Base-by-base conservation (phyloP, 2,113 vertebrate species). In the Anthoscopus minutus region DNA sequence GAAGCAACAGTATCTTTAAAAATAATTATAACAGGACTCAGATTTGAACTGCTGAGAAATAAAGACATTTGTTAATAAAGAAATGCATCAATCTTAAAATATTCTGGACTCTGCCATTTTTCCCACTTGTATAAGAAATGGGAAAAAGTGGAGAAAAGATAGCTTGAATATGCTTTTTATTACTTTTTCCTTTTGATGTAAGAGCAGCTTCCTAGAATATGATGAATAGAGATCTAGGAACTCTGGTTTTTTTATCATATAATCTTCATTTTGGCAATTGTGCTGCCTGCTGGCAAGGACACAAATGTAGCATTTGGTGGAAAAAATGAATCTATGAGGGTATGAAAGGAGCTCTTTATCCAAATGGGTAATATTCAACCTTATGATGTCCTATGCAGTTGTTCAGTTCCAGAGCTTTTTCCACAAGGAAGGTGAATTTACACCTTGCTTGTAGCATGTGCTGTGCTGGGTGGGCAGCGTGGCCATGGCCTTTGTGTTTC, bases 271-370 rank as follows among this genome's bases (percentile, higher is more conserved):
- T 92, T 81, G 86, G 89, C 81, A 87, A 7, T 79, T 76, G 64
- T 56, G n/a, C 57, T 10, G 6, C 28, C 35, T 76, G 30, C 50
- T 90, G 88, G 92, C 91, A 85, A 89, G 58, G 81, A 65, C 7
- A 25, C 42, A 71, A 78, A 60, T 76, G 45, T 19, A 87, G 77
- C 78, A 86, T 90, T 94, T 96, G 92, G 80, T 90, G 65, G 56
- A 88, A 77, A 73, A 86, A 80, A 70, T 48, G 48, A 90, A 7
- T 80, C 16, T 70, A 27, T 84, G 77, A 74, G 92, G 56, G 47
- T 87, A 57, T 9, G 11, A 62, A 73, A 64, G 48, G 69, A 78
- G 65, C 71, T 90, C 47, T 66, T 70, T 82, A 66, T 81, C 51
- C 60, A 37, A 89, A 62, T n/a, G 42, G 73, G 72, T 87, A 61